Percentiles rank a stretch among this genome's conserved stretches.
Conservation (phyloP, 2,888 invertebrate genomes). For the Andrena fulva region DNA sequence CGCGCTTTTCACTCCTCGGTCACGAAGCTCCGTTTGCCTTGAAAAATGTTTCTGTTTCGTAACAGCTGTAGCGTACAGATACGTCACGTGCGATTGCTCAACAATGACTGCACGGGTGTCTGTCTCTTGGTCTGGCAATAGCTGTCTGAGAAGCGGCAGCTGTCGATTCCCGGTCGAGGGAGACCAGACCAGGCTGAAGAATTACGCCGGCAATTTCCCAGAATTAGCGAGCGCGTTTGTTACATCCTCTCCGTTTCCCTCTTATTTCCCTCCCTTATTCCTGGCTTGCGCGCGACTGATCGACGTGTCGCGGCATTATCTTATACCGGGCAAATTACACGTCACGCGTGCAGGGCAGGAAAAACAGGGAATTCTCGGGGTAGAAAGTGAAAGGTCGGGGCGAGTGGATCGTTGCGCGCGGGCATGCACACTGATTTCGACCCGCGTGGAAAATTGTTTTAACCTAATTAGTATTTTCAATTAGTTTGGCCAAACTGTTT, state of each 20-base stretch:
- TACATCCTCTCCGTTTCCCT: not conserved
- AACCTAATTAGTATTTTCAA: too few species aligned
- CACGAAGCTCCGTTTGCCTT: constrained; percentile 1
- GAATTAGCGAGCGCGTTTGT: not conserved
- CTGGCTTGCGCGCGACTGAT: not conserved
- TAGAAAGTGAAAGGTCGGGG: too few species aligned
- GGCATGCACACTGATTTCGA: too few species aligned
- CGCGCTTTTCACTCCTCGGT: not conserved
- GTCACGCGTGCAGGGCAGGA: too few species aligned
- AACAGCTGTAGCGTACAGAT: constrained; percentile 7
- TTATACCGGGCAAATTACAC: not conserved
- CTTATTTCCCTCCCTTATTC: not conserved
- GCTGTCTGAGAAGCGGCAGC: constrained; percentile 1
- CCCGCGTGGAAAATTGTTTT: too few species aligned
- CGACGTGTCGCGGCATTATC: not conserved
- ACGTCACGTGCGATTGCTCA: constrained; percentile 3
- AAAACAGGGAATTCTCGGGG: too few species aligned
- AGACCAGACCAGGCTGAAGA: not conserved
- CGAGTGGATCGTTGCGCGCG: too few species aligned
- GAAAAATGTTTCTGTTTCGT: constrained; percentile 10
- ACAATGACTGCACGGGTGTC: not conserved
- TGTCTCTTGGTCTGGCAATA: constrained; percentile 12
- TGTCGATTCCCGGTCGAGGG: constrained; percentile 6
- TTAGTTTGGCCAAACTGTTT: too few species aligned
- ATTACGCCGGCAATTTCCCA: not conserved